Evolutionary conservation across 1,140 invertebrate species (phyloP).

Genomic region (Bombyx mori): DNA sequence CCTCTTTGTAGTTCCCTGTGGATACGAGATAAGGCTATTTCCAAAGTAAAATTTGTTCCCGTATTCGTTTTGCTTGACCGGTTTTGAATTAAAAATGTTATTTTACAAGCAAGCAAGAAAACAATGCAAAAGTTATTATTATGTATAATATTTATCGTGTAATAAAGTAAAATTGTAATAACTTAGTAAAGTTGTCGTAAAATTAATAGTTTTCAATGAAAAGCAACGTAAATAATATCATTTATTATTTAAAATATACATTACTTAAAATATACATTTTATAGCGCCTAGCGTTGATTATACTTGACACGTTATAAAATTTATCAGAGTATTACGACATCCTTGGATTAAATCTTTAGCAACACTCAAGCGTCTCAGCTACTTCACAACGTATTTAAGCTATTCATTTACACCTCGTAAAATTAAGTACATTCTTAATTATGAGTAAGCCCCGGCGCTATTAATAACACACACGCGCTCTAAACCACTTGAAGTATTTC

Average conservation of each 20-base stretch:
- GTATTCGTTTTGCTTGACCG: slow-evolving; percentile 14
- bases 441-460: slow-evolving; percentile 2
- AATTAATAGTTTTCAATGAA: too few species aligned
- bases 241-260: too few species aligned
- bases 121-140: background rate
- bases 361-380: slow-evolving; percentile 5
- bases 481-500: slow-evolving; percentile 14
- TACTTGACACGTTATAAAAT: too few species aligned
- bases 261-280: too few species aligned
- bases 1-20: slow-evolving; percentile 16
- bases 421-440: slow-evolving; percentile 6
- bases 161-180: too few species aligned
- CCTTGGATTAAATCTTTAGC: background rate
- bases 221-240: too few species aligned
- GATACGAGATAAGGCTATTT: slow-evolving; percentile 18
- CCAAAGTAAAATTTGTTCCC: slow-evolving; percentile 13
- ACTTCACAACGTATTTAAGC: slow-evolving; percentile 1
- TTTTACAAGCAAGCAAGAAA: background rate
- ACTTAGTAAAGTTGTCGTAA: too few species aligned
- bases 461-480: slow-evolving; percentile 5
- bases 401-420: slow-evolving; percentile 3
- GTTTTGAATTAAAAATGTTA: slow-evolving; percentile 11
- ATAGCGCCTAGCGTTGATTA: too few species aligned
- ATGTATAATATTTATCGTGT: too few species aligned
- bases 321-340: too few species aligned